Evolutionary conservation across 2,888 invertebrate species (phyloP), one percentile per base, ranked within the genome.

Genomic region (Julus scandinavius): DNA sequence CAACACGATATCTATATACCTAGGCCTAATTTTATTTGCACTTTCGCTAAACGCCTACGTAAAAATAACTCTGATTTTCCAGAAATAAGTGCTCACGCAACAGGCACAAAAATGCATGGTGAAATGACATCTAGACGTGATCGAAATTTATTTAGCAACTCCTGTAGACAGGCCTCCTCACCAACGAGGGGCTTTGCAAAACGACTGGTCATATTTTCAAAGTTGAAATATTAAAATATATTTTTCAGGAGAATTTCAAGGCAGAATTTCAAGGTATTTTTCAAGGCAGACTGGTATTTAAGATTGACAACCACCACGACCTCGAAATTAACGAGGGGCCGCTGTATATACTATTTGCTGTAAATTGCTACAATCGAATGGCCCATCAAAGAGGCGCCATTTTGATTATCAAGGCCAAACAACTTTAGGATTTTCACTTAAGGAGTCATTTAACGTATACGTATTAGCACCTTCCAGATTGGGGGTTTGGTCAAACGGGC

Each of bases 21-120:
- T 72, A 72, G 9, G 63, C 63, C 63, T 72, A 72, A 72, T 72
- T 72, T 72, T 72, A 72, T 72, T 72, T n/a, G 20, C 63, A 72
- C 63, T 72, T 72, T 72, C 63, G 9, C 63, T 29, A 72, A 72
- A 72, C 63, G 63, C 63, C 63, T 20, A 20, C 63, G 63, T 20
- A 17, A 72, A 72, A 72, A 72, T 72, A 72, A 72, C 63, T 72
- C 58, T 29, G 63, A 72, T 72, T 72, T 72, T 72, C 20, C 63
- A 5, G 63, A 72, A 72, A 72, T 72, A 72, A 72, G 63, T 20
- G 20, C 63, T 9, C 63, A 72, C 63, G 63, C 63, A 72, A 72
- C 63, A n/a, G 63, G 20, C 20, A 9, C 20, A 20, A 72, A 45
- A 45, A 45, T 45, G 7, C 45, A 7, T 7, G 45, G 5, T 1